Evolutionary conservation across 2,888 invertebrate genomes (phyloP).

Genomic region (Yponomeuta malinellus): DNA sequence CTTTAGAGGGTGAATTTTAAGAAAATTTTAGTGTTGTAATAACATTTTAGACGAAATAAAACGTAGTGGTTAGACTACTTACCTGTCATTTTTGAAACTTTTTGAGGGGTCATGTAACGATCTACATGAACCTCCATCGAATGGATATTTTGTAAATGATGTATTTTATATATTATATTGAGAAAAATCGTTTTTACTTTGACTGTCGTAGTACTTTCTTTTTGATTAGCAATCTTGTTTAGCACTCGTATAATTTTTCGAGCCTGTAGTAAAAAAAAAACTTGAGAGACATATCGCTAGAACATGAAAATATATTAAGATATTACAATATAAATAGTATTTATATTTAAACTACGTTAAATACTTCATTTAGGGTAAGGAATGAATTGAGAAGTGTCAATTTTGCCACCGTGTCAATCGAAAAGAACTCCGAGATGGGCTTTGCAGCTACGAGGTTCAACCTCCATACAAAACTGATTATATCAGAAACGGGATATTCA

Average conservation of each 20-base stretch:
- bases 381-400: constrained; percentile 25
- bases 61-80: constrained; percentile 18
- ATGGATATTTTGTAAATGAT: constrained; percentile 66
- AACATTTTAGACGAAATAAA: constrained; percentile 9
- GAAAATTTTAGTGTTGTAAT: constrained; percentile 16
- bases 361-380: constrained; percentile 17
- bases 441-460: constrained; percentile 37
- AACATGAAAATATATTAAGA: constrained; percentile 54
- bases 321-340: constrained; percentile 37
- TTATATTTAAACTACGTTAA: constrained; percentile 20
- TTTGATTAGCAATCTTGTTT: constrained; percentile 45
- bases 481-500: constrained; percentile 45
- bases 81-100: constrained; percentile 63
- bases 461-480: constrained; percentile 41
- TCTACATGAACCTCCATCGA: constrained; percentile 35
- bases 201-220: constrained; percentile 18
- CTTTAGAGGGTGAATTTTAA: constrained; percentile 8
- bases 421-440: neutral
- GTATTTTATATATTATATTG: constrained; percentile 71
- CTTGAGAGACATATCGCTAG: constrained; percentile 73
- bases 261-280: constrained; percentile 58
- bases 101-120: constrained; percentile 42
- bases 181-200: constrained; percentile 27
- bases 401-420: constrained; percentile 63
- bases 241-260: constrained; percentile 41